Percentiles rank a stretch among this genome's conserved stretches.
Evolutionary conservation across 2,888 invertebrate genomes (phyloP).

Genomic region (Heterodera filipjevi): DNA sequence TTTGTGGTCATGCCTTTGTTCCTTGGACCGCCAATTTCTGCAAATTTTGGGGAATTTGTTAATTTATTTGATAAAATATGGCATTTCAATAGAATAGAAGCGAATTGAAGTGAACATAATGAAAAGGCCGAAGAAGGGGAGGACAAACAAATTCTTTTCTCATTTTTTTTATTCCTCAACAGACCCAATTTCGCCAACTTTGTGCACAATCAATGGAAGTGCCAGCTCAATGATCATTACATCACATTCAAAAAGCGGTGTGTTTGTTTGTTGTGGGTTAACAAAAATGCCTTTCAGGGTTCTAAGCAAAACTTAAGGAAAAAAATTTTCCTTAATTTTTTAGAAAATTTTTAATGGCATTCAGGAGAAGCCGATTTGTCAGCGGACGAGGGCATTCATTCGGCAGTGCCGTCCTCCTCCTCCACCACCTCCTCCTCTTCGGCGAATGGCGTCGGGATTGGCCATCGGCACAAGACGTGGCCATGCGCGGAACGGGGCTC

Average conservation of each 20-base stretch:
- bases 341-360: neutral
- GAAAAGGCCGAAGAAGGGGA: too few relatives aligned
- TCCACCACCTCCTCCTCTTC: slow-evolving; percentile 32
- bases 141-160: too few relatives aligned
- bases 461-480: slow-evolving; percentile 26
- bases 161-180: neutral
- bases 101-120: too few relatives aligned
- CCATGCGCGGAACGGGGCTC: slow-evolving; percentile 5
- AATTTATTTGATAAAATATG: too few relatives aligned
- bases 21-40: too few relatives aligned
- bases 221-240: neutral
- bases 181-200: neutral
- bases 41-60: too few relatives aligned
- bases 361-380: slow-evolving; percentile 32
- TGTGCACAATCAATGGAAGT: neutral
- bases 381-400: slow-evolving; percentile 45
- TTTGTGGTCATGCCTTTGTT: too few relatives aligned
- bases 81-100: too few relatives aligned
- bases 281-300: neutral
- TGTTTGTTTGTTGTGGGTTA: neutral
- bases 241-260: neutral
- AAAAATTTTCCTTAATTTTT: too few relatives aligned
- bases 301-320: neutral
- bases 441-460: neutral
- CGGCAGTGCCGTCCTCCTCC: slow-evolving; percentile 45